phyloP scores from a whole-genome alignment of 2,113 vertebrate genomes.

The Caranx melampygus region DNA sequence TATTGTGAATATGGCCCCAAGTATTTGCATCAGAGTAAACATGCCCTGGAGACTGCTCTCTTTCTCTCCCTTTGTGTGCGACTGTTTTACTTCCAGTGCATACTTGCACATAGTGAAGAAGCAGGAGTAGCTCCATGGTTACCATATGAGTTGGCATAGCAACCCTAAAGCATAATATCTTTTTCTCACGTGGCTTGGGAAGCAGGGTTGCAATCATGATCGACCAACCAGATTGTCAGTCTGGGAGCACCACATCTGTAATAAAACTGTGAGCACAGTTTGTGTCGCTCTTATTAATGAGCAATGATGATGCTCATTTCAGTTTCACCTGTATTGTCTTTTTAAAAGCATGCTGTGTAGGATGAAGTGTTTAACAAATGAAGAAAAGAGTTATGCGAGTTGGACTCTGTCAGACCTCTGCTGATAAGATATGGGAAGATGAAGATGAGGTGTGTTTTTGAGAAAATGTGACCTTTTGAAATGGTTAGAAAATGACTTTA shows the following conservation, averaged over 20 bases:
- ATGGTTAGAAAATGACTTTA: too few species aligned
- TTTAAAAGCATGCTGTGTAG: too few species aligned
- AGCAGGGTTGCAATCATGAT: not conserved
- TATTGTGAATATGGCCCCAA: not conserved
- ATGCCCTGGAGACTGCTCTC: not conserved
- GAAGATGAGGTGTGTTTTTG: too few species aligned
- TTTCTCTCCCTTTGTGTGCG: not conserved
- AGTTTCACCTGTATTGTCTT: too few species aligned
- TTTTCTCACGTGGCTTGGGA: not conserved
- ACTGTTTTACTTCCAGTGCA: not conserved
- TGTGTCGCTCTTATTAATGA: not conserved
- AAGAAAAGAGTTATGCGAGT: too few species aligned
- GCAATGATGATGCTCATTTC: too few species aligned
- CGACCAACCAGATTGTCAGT: not conserved
- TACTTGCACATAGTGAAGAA: not conserved
- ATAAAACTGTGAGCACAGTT: not conserved
- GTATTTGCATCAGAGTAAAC: not conserved
- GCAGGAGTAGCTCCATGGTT: constrained; percentile 13
- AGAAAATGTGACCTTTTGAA: too few species aligned
- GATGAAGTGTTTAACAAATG: too few species aligned
- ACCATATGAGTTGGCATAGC: constrained; percentile 29
- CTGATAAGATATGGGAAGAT: too few species aligned
- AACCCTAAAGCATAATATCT: not conserved
- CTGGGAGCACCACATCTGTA: not conserved
- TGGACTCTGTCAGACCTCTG: too few species aligned